Conservation (phyloP, 2,888 invertebrate genomes). For the Galerucella pusilla region DNA sequence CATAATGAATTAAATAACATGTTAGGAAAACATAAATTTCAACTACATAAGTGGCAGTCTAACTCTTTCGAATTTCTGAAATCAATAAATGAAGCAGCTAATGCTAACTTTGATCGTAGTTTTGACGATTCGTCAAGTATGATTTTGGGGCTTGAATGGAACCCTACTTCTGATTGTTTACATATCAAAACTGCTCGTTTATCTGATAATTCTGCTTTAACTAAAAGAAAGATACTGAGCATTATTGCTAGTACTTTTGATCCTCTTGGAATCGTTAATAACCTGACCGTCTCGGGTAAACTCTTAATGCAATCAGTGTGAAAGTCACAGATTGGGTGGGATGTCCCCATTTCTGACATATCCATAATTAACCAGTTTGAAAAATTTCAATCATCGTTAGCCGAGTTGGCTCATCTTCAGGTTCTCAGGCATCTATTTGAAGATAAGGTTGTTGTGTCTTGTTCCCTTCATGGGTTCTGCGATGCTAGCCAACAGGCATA, state of each 20-base stretch:
- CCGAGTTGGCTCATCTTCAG: neutral
- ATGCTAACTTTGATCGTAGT: neutral
- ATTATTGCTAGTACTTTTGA: neutral
- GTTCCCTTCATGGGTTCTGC: neutral
- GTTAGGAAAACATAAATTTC: too few relatives aligned
- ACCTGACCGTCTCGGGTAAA: neutral
- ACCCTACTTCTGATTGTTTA: neutral
- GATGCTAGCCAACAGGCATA: neutral
- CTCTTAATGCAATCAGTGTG: neutral
- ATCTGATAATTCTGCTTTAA: neutral
- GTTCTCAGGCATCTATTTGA: neutral
- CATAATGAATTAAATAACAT: too few relatives aligned
- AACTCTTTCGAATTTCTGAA: neutral
- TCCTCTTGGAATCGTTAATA: neutral
- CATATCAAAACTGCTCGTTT: neutral
- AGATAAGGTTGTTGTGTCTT: neutral
- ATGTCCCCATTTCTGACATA: constrained; percentile 1
- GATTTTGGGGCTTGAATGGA: neutral
- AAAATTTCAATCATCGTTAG: neutral
- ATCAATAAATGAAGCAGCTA: neutral
- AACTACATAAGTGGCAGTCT: neutral
- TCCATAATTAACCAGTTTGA: neutral
- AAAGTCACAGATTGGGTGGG: neutral
- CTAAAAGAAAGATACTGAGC: neutral
- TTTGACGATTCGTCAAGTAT: neutral